Evolutionary conservation across 2,797 vertebrate species (phyloP).

Genomic region (Gymnothorax reevesii): DNA sequence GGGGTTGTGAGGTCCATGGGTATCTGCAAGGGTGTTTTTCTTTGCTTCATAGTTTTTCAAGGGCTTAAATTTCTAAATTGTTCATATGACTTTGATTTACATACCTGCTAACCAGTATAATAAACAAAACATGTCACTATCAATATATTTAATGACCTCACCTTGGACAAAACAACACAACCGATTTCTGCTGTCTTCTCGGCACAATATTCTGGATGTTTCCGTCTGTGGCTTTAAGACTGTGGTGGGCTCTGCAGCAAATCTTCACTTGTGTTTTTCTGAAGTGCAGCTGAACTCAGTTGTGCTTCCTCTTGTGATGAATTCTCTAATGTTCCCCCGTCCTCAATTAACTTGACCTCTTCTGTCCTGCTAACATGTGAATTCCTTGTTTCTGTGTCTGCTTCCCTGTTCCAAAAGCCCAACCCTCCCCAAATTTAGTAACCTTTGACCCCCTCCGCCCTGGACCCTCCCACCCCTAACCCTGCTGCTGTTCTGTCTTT

Average conservation of each 20-base stretch:
- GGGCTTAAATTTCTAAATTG: too few species aligned
- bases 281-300: slow-evolving; percentile 37
- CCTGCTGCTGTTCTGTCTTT: slow-evolving; percentile 94
- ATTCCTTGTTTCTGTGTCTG: slow-evolving; percentile 31
- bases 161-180: neutral
- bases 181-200: slow-evolving; percentile 42
- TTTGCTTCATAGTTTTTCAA: too few species aligned
- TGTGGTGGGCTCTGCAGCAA: slow-evolving; percentile 24
- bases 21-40: too few species aligned
- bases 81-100: too few species aligned
- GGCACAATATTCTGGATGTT: slow-evolving; percentile 14
- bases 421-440: slow-evolving; percentile 56
- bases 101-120: too few species aligned
- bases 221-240: neutral
- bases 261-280: slow-evolving; percentile 29
- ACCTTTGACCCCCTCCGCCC: slow-evolving; percentile 47
- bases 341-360: slow-evolving; percentile 43
- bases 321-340: slow-evolving; percentile 37
- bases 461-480: slow-evolving; percentile 70
- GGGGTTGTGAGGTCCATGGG: too few species aligned
- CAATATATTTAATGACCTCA: too few species aligned
- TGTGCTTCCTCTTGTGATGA: slow-evolving; percentile 44
- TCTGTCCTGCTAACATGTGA: slow-evolving; percentile 51
- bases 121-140: too few species aligned
- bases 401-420: slow-evolving; percentile 42